Percentiles rank a stretch among this genome's conserved stretches.
Evolutionary conservation across 2,888 invertebrate genomes (phyloP).

Genomic region (Julus scanicus): DNA sequence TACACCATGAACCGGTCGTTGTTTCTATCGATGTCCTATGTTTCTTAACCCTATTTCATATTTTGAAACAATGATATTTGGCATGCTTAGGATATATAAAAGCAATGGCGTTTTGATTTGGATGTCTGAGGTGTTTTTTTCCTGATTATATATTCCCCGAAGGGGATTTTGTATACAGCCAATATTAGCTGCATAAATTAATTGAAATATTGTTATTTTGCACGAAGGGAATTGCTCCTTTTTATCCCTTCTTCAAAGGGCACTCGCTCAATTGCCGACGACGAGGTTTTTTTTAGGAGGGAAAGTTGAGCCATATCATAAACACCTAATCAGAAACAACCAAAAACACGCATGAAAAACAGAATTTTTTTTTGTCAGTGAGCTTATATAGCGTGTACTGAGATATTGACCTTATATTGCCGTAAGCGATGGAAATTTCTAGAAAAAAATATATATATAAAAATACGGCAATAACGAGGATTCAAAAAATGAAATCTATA

Average conservation of each 20-base stretch:
- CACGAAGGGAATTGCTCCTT: background rate
- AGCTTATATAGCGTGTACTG: background rate
- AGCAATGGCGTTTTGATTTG: background rate
- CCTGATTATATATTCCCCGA: background rate
- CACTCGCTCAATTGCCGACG: background rate
- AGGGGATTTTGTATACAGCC: background rate
- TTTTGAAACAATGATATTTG: too few relatives aligned
- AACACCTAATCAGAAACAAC: slow-evolving; percentile 30
- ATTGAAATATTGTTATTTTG: slow-evolving; percentile 39
- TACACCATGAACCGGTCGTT: too few relatives aligned
- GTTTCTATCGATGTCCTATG: too few relatives aligned
- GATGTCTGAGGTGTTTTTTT: background rate
- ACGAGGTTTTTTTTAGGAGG: background rate
- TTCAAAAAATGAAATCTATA: slow-evolving; percentile 20
- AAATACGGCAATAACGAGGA: background rate
- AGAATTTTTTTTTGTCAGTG: background rate
- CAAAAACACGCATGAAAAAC: slow-evolving; percentile 22
- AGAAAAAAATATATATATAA: background rate
- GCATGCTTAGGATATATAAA: background rate
- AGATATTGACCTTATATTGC: background rate
- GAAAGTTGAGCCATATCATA: slow-evolving; percentile 20
- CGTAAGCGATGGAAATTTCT: background rate
- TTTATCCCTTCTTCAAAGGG: slow-evolving; percentile 37
- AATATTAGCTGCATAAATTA: slow-evolving; percentile 24
- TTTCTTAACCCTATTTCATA: too few relatives aligned